These are phyloP conservation scores for Drosophila ficusphila DNA, from an alignment of 1,140 invertebrate species.

Conservation along the genomic window DNA sequence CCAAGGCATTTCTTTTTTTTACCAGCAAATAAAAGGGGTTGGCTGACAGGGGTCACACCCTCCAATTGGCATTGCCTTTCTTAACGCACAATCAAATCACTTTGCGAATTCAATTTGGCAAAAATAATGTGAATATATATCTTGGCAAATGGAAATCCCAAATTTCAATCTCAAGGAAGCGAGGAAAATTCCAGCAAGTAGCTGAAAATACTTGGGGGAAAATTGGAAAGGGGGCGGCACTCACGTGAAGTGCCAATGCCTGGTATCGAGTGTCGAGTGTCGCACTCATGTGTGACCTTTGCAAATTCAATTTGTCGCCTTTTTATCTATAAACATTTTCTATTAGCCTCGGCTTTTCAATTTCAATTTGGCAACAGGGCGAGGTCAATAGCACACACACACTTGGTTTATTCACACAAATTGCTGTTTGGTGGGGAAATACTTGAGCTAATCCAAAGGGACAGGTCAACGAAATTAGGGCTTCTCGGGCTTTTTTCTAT, in stretches of 20 bases:
- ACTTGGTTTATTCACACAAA: not conserved
- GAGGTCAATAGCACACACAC: conserved; percentile 18
- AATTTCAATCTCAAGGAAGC: conserved; percentile 30
- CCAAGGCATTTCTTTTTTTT: not conserved
- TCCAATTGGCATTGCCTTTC: conserved; percentile 13
- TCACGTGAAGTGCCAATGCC: conserved; percentile 67
- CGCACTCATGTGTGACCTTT: conserved; percentile 80
- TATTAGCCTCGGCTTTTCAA: conserved; percentile 57
- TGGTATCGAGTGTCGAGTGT: conserved; percentile 76
- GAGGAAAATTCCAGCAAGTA: conserved; percentile 55
- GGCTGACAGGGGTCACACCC: conserved; percentile 41
- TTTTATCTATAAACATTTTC: conserved; percentile 81
- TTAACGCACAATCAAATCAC: conserved; percentile 73
- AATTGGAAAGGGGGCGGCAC: conserved; percentile 1
- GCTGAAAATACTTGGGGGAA: conserved; percentile 8
- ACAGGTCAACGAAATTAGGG: not conserved
- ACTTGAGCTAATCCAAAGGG: conserved; percentile 10
- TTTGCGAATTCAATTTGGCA: conserved; percentile 72
- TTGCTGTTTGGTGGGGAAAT: not conserved
- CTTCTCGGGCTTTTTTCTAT: not conserved
- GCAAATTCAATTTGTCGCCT: conserved; percentile 81
- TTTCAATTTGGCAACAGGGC: conserved; percentile 9
- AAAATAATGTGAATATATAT: conserved; percentile 55
- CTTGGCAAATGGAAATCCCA: conserved; percentile 61
- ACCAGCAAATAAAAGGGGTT: conserved; percentile 57